Percentiles rank a stretch among this genome's conserved stretches.
phyloP scores from a whole-genome alignment of 2,888 invertebrate genomes.

The Agrotis exclamationis region DNA sequence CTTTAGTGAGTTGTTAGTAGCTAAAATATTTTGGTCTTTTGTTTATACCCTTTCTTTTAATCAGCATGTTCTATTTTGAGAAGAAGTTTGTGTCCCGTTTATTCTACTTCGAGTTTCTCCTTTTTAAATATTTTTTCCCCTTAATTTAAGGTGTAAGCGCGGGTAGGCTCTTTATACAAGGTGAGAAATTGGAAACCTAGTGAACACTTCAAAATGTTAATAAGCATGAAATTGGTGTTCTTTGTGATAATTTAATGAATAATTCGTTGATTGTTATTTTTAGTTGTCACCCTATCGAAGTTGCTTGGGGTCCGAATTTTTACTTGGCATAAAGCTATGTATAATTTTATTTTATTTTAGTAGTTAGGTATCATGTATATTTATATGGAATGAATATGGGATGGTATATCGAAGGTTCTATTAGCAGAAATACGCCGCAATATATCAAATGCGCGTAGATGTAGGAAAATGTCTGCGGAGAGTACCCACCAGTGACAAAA shows the following conservation, averaged over 20 bases:
- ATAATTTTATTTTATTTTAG: not conserved
- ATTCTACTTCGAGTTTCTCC: not conserved
- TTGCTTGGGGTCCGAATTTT: slow-evolving; percentile 12
- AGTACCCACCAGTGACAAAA: not conserved
- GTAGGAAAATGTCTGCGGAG: slow-evolving; percentile 9
- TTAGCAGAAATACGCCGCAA: slow-evolving; percentile 12
- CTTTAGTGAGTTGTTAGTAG: slow-evolving; percentile 34
- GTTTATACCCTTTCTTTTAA: slow-evolving; percentile 9
- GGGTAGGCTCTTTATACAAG: slow-evolving; percentile 5
- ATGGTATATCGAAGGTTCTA: slow-evolving; percentile 29
- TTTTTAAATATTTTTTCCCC: slow-evolving; percentile 1
- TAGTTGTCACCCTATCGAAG: not conserved
- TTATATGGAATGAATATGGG: slow-evolving; percentile 46
- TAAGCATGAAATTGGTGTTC: not conserved
- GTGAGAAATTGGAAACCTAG: slow-evolving; percentile 18
- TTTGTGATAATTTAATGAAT: not conserved
- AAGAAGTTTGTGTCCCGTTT: not conserved
- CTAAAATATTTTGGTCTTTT: slow-evolving; percentile 25
- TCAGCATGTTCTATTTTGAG: slow-evolving; percentile 46
- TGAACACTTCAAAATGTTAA: not conserved
- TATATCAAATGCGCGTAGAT: slow-evolving; percentile 22
- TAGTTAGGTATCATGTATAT: slow-evolving; percentile 7
- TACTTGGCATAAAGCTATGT: not conserved
- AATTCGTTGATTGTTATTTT: not conserved
- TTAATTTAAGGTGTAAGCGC: slow-evolving; percentile 5